phyloP scores from a whole-genome alignment of 1,140 invertebrate genomes.

The Hylaeus anthracinus region DNA sequence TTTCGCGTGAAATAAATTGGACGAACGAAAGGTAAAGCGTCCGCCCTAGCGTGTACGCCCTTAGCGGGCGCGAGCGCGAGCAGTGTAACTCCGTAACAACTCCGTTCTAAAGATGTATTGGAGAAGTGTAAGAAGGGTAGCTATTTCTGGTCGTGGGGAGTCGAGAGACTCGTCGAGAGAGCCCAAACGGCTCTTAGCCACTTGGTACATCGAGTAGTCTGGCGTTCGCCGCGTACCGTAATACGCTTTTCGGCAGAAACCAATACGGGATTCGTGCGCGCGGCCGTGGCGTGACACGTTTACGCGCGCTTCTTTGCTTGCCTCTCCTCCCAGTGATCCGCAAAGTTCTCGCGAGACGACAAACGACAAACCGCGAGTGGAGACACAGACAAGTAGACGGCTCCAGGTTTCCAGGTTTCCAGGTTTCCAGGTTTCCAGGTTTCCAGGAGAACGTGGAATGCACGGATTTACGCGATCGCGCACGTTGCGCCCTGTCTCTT shows the following conservation, averaged over 20 bases:
- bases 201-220: slow-evolving; percentile 78
- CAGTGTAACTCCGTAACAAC: slow-evolving; percentile 27
- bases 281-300: not conserved
- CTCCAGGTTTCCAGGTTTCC: too few species aligned
- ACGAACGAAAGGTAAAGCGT: not conserved
- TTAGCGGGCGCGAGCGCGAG: slow-evolving; percentile 17
- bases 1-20: too few species aligned
- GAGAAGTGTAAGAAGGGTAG: slow-evolving; percentile 80
- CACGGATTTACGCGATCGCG: too few species aligned
- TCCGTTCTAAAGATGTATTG: slow-evolving; percentile 73
- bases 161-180: slow-evolving; percentile 67
- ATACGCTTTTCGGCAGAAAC: slow-evolving; percentile 71
- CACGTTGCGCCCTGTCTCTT: too few species aligned
- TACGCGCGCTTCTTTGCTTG: not conserved
- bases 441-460: too few species aligned
- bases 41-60: not conserved
- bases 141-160: slow-evolving; percentile 80
- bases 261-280: slow-evolving; percentile 5
- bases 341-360: too few species aligned
- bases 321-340: slow-evolving; percentile 7
- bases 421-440: too few species aligned
- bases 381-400: too few species aligned
- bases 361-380: too few species aligned
- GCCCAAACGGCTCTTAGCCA: slow-evolving; percentile 76
- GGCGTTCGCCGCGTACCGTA: slow-evolving; percentile 78